Evolutionary conservation across 64 coral and sea anemone genomes (phyloP).

Genomic region (Orbicella faveolata): DNA sequence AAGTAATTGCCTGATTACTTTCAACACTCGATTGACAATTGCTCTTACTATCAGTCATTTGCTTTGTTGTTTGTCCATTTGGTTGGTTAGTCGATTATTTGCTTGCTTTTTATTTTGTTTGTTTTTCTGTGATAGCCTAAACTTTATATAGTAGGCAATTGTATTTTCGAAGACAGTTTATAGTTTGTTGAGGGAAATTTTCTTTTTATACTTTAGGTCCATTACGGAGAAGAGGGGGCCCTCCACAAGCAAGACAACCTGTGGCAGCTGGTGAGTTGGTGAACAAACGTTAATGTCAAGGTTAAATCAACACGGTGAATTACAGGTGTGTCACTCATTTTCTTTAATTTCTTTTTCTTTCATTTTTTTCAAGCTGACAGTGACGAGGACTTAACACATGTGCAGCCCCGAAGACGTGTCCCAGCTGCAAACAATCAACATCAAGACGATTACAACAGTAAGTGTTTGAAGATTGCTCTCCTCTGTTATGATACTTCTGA

Average conservation of each 20-base stretch:
- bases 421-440: neutral
- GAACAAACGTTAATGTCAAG: neutral
- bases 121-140: too few relatives aligned
- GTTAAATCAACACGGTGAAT: neutral
- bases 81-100: too few relatives aligned
- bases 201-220: neutral
- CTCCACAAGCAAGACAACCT: constrained; percentile 9
- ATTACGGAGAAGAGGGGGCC: constrained; percentile 16
- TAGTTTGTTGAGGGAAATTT: too few relatives aligned
- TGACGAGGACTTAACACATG: constrained; percentile 19
- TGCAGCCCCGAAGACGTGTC: constrained; percentile 7
- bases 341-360: neutral
- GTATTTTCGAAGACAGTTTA: too few relatives aligned
- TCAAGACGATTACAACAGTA: constrained; percentile 26
- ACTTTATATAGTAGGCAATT: too few relatives aligned
- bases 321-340: neutral
- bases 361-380: neutral
- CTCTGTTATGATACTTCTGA: too few relatives aligned
- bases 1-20: too few relatives aligned
- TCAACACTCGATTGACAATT: too few relatives aligned
- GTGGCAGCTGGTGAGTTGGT: constrained; percentile 13
- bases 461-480: neutral
- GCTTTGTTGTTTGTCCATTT: too few relatives aligned
- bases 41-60: too few relatives aligned
- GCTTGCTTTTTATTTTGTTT: too few relatives aligned